A percentile compares a stretch with the other conserved stretches of the same genome.
Conservation (phyloP, 2,888 invertebrate species). For the Xestoiulus laeticollis region DNA sequence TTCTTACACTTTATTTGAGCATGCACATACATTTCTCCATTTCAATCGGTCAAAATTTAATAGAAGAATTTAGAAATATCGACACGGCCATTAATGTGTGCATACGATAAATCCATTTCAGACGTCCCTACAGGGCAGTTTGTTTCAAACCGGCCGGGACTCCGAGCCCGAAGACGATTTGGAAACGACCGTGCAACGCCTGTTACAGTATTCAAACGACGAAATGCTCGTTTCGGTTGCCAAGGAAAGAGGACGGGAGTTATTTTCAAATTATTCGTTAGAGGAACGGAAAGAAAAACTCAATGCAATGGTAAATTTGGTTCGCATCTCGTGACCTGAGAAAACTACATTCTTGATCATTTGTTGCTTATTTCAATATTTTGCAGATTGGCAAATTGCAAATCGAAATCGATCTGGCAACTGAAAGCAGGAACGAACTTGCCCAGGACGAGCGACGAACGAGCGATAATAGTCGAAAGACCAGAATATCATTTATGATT, state of each 20-base stretch:
- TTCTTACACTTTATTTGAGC: background rate
- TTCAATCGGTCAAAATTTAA: background rate
- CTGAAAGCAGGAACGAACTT: slow-evolving; percentile 68
- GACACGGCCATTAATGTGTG: too few relatives aligned
- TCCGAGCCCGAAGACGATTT: slow-evolving; percentile 60
- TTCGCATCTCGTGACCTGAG: too few relatives aligned
- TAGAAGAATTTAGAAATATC: too few relatives aligned
- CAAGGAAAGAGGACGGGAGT: slow-evolving; percentile 83
- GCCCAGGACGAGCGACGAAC: slow-evolving; percentile 65
- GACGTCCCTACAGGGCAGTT: slow-evolving; percentile 61
- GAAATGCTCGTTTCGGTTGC: slow-evolving; percentile 89
- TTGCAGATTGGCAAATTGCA: slow-evolving; percentile 78
- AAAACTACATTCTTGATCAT: background rate
- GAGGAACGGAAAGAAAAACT: slow-evolving; percentile 79
- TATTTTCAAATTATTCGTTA: slow-evolving; percentile 77
- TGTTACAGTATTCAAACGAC: slow-evolving; percentile 68
- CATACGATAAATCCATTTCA: slow-evolving; percentile 55
- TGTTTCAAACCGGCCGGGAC: slow-evolving; percentile 58
- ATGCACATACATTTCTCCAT: background rate
- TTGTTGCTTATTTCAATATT: background rate
- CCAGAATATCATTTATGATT: slow-evolving; percentile 63
- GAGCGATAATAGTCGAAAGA: slow-evolving; percentile 63
- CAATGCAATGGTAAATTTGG: slow-evolving; percentile 78
- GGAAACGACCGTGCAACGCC: slow-evolving; percentile 60
- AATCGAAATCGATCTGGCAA: slow-evolving; percentile 77